A percentile compares a stretch with the other conserved stretches of the same genome.
Evolutionary conservation across 2,113 vertebrate species (phyloP).

Genomic region (Paedocypris sp.): DNA sequence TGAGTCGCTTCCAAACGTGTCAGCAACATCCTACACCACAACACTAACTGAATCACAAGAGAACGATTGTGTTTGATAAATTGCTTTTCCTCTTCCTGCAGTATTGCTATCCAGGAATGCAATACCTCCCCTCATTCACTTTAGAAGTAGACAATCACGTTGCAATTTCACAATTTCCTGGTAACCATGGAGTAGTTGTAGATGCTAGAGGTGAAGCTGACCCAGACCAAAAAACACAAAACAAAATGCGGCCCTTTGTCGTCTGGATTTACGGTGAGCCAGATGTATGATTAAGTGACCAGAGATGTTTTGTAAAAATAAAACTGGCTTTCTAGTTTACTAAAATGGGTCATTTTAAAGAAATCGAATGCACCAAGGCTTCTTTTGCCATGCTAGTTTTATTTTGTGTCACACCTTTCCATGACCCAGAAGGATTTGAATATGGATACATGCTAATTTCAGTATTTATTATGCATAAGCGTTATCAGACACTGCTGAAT

Average conservation of each 20-base stretch:
- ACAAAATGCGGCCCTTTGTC: not conserved
- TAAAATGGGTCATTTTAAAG: too few relatives aligned
- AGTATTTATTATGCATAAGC: not conserved
- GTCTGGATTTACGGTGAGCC: not conserved
- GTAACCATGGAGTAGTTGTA: not conserved
- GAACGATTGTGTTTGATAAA: not conserved
- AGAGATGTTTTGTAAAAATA: not conserved
- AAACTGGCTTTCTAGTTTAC: too few relatives aligned
- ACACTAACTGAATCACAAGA: conserved; percentile 31
- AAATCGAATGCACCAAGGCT: not conserved
- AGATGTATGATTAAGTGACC: not conserved
- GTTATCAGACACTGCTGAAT: conserved; percentile 13
- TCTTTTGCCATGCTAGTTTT: not conserved
- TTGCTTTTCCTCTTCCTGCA: conserved; percentile 10
- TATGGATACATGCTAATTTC: conserved; percentile 19
- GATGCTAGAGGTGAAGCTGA: not conserved
- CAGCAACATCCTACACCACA: conserved; percentile 49
- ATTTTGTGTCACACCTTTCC: not conserved
- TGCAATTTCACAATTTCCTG: conserved; percentile 16
- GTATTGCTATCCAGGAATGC: conserved; percentile 35
- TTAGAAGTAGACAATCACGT: not conserved
- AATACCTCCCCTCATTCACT: conserved; percentile 7
- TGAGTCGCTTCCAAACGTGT: conserved; percentile 54
- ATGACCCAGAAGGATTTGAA: conserved; percentile 7
- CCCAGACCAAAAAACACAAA: not conserved